Conservation (phyloP, 2,888 invertebrate genomes). For the Stenodera caucasica region DNA sequence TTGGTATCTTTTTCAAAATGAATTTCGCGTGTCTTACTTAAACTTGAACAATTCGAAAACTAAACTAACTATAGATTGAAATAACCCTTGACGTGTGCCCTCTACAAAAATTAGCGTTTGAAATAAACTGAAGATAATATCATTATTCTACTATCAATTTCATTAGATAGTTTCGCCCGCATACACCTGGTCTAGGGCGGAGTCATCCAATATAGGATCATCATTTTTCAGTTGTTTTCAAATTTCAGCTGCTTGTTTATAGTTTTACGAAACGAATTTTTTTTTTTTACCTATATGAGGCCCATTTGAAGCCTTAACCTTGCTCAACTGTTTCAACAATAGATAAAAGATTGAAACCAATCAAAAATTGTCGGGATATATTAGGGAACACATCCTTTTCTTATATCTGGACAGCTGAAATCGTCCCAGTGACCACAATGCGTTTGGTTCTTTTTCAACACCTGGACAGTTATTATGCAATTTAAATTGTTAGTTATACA, state of each 20-base stretch:
- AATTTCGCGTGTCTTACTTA: conserved; percentile 22
- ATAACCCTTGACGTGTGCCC: conserved; percentile 39
- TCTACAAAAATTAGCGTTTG: conserved; percentile 30
- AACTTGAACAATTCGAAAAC: conserved; percentile 8
- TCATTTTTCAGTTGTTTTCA: conserved; percentile 37
- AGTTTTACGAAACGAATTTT: neutral
- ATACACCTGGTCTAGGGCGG: conserved; percentile 54
- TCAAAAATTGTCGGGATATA: neutral
- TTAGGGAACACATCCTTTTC: neutral
- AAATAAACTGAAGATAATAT: conserved; percentile 42
- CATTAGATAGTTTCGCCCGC: conserved; percentile 47
- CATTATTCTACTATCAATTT: conserved; percentile 44
- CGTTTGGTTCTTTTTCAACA: neutral
- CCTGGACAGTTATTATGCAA: conserved; percentile 5
- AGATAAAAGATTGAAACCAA: neutral
- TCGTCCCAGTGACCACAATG: neutral
- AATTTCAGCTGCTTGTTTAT: conserved; percentile 38
- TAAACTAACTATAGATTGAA: conserved; percentile 10
- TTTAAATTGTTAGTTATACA: conserved; percentile 1
- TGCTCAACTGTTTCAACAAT: neutral
- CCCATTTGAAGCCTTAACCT: neutral
- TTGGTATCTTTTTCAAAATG: neutral
- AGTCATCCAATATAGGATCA: conserved; percentile 38
- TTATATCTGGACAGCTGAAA: neutral
- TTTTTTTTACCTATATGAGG: neutral